phyloP scores from a whole-genome alignment of 1,140 invertebrate genomes.

The Gryon sp. region DNA sequence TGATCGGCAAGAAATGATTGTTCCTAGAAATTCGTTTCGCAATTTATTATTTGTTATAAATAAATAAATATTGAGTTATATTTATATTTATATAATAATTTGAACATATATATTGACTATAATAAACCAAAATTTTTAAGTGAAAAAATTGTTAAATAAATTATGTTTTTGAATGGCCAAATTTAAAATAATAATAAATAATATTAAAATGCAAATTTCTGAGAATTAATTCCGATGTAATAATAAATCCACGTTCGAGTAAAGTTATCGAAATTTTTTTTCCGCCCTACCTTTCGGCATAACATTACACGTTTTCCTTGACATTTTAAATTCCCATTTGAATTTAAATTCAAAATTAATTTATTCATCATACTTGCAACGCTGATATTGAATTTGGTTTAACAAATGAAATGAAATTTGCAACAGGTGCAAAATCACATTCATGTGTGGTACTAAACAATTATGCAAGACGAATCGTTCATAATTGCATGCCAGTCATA shows the following conservation, averaged over 20 bases:
- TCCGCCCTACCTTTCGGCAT: neutral
- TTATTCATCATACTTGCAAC: neutral
- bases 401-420: constrained; percentile 13
- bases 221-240: neutral
- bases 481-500: neutral
- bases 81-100: too few species aligned
- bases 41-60: too few species aligned
- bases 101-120: too few species aligned
- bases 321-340: constrained; percentile 18
- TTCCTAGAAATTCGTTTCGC: too few species aligned
- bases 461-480: constrained; percentile 7
- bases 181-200: too few species aligned
- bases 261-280: neutral
- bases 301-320: neutral
- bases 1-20: too few species aligned
- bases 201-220: too few species aligned
- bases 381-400: neutral
- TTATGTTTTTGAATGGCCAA: too few species aligned
- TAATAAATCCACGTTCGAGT: neutral
- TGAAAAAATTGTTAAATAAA: too few species aligned
- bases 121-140: too few species aligned
- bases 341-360: constrained; percentile 8
- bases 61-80: too few species aligned
- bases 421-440: constrained; percentile 9
- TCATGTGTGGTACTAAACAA: neutral